These are phyloP conservation scores for Labeo calbasu DNA, from an alignment of 2,797 vertebrate genomes.

Conservation along the genomic window DNA sequence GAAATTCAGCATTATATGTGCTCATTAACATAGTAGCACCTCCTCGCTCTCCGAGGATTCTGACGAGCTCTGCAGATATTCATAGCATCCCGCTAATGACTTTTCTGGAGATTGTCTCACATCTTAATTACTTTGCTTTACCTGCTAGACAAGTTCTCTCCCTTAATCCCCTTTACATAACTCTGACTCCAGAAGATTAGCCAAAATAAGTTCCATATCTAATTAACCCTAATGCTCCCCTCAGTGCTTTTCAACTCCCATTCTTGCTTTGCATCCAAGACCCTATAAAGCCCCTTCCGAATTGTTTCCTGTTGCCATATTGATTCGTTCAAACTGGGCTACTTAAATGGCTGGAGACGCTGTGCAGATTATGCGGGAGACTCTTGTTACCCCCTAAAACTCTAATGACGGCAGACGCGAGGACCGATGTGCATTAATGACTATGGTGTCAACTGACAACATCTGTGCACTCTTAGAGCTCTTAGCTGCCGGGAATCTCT, in stretches of 20 bases:
- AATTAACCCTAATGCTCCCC: constrained; percentile 62
- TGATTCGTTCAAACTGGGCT: constrained; percentile 61
- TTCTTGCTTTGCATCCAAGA: constrained; percentile 37
- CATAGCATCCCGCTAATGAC: constrained; percentile 30
- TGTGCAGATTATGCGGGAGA: constrained; percentile 64
- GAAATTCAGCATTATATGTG: constrained; percentile 2
- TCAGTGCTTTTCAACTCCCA: constrained; percentile 52
- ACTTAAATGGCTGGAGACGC: constrained; percentile 64
- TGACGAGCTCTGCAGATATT: neutral
- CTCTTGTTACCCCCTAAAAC: constrained; percentile 62
- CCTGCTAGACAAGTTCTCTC: constrained; percentile 46
- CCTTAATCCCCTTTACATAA: constrained; percentile 52
- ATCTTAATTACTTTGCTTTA: constrained; percentile 55
- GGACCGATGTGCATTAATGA: constrained; percentile 71
- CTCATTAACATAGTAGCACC: constrained; percentile 26
- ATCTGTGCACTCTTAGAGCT: constrained; percentile 66
- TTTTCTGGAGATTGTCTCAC: constrained; percentile 47
- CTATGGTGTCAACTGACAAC: constrained; percentile 67
- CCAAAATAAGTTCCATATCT: constrained; percentile 57
- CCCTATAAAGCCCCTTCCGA: constrained; percentile 10
- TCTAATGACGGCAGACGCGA: constrained; percentile 72
- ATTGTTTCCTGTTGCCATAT: constrained; percentile 59
- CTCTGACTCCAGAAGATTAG: constrained; percentile 59
- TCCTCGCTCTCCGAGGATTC: neutral
- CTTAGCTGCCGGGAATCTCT: constrained; percentile 32